Conservation (phyloP, 2,888 invertebrate genomes). For the Shargacucullia verbasci region DNA sequence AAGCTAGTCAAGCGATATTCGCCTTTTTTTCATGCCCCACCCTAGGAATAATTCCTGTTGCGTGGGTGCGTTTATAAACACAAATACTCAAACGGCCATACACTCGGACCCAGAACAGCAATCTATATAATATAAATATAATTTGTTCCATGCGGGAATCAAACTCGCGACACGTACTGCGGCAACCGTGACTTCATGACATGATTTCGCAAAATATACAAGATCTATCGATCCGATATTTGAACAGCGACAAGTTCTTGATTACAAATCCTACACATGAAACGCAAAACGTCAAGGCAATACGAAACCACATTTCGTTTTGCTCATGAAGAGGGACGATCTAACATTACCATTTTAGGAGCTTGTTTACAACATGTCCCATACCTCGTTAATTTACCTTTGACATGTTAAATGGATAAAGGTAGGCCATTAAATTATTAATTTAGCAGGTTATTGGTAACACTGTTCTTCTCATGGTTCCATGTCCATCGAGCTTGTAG, state of each 20-base stretch:
- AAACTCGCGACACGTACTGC: too few species aligned
- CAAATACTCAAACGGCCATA: too few species aligned
- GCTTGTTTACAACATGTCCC: constrained; percentile 33
- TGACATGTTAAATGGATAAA: constrained; percentile 21
- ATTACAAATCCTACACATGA: background rate
- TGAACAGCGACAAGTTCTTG: background rate
- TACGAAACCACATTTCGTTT: constrained; percentile 6
- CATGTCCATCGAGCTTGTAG: too few species aligned
- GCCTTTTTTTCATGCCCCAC: too few species aligned
- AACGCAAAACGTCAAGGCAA: background rate
- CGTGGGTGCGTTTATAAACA: background rate
- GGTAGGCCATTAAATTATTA: constrained; percentile 34
- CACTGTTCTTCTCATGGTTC: background rate
- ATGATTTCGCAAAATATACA: too few species aligned
- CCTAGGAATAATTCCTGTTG: too few species aligned
- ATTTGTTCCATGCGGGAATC: too few species aligned
- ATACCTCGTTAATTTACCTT: constrained; percentile 42
- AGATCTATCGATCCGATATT: too few species aligned
- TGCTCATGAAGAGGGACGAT: constrained; percentile 6
- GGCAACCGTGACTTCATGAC: too few species aligned
- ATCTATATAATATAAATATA: too few species aligned
- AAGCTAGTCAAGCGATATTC: too few species aligned
- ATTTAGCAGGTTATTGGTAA: constrained; percentile 19
- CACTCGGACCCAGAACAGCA: too few species aligned
- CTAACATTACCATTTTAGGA: constrained; percentile 1